A percentile compares a stretch with the other conserved stretches of the same genome.
phyloP scores from a whole-genome alignment of 1,140 invertebrate species.

The Anadara kagoshimensis region DNA sequence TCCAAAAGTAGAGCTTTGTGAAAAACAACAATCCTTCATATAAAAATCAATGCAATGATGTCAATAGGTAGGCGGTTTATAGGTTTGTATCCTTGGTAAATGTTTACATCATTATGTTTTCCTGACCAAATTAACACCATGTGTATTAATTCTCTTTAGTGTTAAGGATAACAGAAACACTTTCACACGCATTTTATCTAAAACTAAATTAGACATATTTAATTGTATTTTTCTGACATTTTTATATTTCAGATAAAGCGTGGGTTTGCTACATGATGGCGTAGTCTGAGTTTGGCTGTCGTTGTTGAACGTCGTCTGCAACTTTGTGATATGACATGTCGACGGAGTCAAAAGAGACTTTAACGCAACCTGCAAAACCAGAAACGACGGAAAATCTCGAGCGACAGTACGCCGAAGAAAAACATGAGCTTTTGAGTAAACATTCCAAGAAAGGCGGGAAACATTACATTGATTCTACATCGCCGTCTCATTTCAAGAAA shows the following conservation, averaged over 20 bases:
- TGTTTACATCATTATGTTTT: not conserved
- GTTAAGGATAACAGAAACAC: not conserved
- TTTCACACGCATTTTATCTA: no score
- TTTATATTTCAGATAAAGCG: no score
- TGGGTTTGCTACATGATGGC: no score
- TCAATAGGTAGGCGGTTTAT: slow-evolving; percentile 13
- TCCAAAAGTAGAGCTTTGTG: no score
- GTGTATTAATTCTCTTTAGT: not conserved
- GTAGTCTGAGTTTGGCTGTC: not conserved
- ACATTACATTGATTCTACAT: slow-evolving; percentile 15
- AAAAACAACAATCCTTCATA: no score
- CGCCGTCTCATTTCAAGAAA: slow-evolving; percentile 42
- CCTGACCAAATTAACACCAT: not conserved
- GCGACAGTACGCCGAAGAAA: slow-evolving; percentile 42
- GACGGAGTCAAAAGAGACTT: not conserved
- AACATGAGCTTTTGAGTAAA: slow-evolving; percentile 33
- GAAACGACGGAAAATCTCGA: not conserved
- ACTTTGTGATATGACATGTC: not conserved
- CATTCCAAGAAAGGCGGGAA: slow-evolving; percentile 29
- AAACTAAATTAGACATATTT: no score
- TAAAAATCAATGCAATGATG: slow-evolving; percentile 26
- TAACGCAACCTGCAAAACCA: not conserved
- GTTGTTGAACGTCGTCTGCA: not conserved
- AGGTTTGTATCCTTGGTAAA: not conserved
- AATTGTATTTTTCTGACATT: no score